Base-by-base conservation (phyloP, 1,140 invertebrate species). In the Pseudomyrmex concolor region DNA sequence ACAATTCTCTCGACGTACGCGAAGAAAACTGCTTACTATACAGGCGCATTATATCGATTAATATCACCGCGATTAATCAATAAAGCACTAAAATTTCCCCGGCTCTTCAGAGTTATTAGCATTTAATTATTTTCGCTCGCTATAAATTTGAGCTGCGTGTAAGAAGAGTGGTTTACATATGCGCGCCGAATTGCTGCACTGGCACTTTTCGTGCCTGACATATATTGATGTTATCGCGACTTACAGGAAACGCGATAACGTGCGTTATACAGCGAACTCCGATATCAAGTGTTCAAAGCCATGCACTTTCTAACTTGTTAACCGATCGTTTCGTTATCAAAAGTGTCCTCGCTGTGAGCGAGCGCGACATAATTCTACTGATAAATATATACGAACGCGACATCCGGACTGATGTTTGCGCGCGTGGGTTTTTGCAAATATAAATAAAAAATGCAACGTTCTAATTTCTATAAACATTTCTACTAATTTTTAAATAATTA, bases 151-250 rank as follows among this genome's bases (percentile, higher is more conserved):
- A 80, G 66, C 76, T 70, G 76, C 76, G 66, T 70, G 76, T 80
- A 80, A 80, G 76, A 80, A 80, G 76, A 70, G 66, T 70, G 67
- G 76, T 80, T 70, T 70, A 80, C 66, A 59, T 80, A 80, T 80
- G 66, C 76, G 19, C 54, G 12, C 66, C 66, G 66, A 68, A 80
- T 80, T 59, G 76, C 64, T 70, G 64, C 51, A 78, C 64, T 57
- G 19, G 76, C 66, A 70, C 66, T 80, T 50, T 80, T 59, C 76
- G 76, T 80, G 76, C 43, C 66, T 80, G 76, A 80, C 76, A 54
- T 70, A 60, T 80, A n/a, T 80, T 66, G 54, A n/a, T 60, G 76
- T 80, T 80, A 80, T 80, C 66, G 76, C 54, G 66, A 43, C 54
- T 34, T 78, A 70, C 64, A 70, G 64, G 54, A 80, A 80, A 70